Evolutionary conservation across 2,888 invertebrate species (phyloP).

Genomic region (Lycaena phlaeas): DNA sequence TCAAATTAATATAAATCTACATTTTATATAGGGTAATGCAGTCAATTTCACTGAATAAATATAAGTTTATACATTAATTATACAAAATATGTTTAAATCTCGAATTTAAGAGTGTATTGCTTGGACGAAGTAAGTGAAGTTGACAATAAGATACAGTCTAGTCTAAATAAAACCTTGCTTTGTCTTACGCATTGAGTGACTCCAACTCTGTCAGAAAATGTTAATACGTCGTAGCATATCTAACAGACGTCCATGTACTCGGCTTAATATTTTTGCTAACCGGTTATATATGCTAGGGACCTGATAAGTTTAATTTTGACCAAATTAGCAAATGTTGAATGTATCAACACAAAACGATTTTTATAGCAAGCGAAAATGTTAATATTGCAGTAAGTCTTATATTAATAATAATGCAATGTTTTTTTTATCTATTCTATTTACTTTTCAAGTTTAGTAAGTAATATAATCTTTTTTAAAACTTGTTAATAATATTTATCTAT

Average conservation of each 20-base stretch:
- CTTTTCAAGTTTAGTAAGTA: no score
- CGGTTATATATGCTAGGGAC: conserved; percentile 1
- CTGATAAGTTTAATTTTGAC: conserved; percentile 1
- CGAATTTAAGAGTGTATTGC: conserved; percentile 59
- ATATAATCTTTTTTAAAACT: no score
- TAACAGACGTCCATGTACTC: conserved; percentile 4
- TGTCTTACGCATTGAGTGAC: conserved; percentile 24
- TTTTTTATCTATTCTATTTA: neutral
- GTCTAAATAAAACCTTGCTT: conserved; percentile 53
- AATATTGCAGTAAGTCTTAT: neutral
- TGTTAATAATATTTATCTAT: no score
- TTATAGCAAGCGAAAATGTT: no score
- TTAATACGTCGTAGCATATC: neutral
- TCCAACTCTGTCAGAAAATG: neutral
- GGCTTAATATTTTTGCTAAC: conserved; percentile 4
- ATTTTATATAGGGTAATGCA: conserved; percentile 53
- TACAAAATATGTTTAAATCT: conserved; percentile 47
- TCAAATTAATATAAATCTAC: conserved; percentile 42
- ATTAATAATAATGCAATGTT: neutral
- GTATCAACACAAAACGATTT: no score
- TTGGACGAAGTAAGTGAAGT: conserved; percentile 50
- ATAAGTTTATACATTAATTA: conserved; percentile 40
- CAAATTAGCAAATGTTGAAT: no score
- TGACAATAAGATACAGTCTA: conserved; percentile 67
- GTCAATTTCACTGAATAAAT: conserved; percentile 63